Evolutionary conservation across 2,888 invertebrate species (phyloP).

Genomic region (Taenaris catops): DNA sequence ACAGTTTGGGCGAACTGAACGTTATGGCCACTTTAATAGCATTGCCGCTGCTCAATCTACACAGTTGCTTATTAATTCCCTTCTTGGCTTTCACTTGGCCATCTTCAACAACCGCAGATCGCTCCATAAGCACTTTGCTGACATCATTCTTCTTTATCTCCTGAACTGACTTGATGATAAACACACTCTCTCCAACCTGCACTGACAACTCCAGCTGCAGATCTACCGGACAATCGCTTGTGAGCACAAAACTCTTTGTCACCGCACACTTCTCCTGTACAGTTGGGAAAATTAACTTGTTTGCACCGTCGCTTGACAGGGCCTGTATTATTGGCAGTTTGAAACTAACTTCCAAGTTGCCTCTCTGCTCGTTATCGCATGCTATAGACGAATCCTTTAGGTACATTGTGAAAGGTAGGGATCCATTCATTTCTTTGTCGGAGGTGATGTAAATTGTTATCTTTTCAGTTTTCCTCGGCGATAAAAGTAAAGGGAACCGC

Average conservation of each 20-base stretch:
- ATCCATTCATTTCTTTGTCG: slow-evolving; percentile 42
- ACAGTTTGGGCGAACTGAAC: slow-evolving; percentile 51
- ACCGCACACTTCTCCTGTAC: slow-evolving; percentile 41
- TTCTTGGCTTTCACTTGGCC: slow-evolving; percentile 40
- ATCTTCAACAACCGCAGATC: slow-evolving; percentile 40
- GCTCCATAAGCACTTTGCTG: slow-evolving; percentile 52
- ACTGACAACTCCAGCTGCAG: slow-evolving; percentile 52
- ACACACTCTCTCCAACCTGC: slow-evolving; percentile 45
- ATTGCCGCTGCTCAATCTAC: slow-evolving; percentile 52
- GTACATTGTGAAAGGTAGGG: slow-evolving; percentile 42
- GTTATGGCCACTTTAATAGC: slow-evolving; percentile 55
- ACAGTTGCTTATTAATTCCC: slow-evolving; percentile 50
- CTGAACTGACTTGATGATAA: slow-evolving; percentile 53
- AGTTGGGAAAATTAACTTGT: slow-evolving; percentile 49
- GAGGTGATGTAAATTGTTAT: slow-evolving; percentile 52
- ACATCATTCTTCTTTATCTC: slow-evolving; percentile 60
- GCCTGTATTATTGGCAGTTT: slow-evolving; percentile 60
- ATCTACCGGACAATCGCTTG: slow-evolving; percentile 60
- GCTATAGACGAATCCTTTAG: slow-evolving; percentile 58
- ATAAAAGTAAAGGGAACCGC: slow-evolving; percentile 50
- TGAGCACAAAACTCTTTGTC: slow-evolving; percentile 51
- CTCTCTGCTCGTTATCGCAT: slow-evolving; percentile 44
- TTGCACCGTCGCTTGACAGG: slow-evolving; percentile 56
- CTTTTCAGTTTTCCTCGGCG: slow-evolving; percentile 55
- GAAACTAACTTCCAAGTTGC: slow-evolving; percentile 42